Conservation (phyloP, 2,888 invertebrate genomes). For the Ectemnius lituratus region DNA sequence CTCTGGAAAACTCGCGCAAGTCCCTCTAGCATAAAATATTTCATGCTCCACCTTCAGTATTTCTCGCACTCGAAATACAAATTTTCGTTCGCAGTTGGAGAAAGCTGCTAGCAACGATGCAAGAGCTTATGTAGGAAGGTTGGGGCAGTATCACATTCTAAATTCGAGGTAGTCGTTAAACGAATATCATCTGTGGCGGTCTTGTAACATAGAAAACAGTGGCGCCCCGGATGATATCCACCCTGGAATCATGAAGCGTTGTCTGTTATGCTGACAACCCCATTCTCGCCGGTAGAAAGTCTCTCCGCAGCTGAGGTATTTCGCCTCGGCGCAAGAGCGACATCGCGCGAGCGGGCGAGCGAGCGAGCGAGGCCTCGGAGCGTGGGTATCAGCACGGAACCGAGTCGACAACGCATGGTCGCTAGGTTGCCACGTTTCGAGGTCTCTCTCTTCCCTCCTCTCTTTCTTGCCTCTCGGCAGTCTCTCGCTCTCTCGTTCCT, state of each 20-base stretch:
- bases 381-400: slow-evolving; percentile 79
- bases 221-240: slow-evolving; percentile 17
- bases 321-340: slow-evolving; percentile 46
- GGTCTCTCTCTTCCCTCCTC: slow-evolving; percentile 61
- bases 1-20: too few relatives aligned
- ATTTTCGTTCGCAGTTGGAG: too few relatives aligned
- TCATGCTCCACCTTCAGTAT: too few relatives aligned
- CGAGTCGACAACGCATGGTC: slow-evolving; percentile 71
- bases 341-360: slow-evolving; percentile 39
- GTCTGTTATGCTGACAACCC: slow-evolving; percentile 65
- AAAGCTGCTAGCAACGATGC: too few relatives aligned
- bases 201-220: not conserved
- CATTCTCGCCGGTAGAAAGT: slow-evolving; percentile 76
- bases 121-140: too few relatives aligned
- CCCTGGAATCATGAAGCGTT: slow-evolving; percentile 40
- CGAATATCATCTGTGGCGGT: too few relatives aligned
- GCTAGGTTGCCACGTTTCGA: slow-evolving; percentile 77
- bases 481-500: slow-evolving; percentile 41
- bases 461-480: slow-evolving; percentile 28
- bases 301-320: slow-evolving; percentile 66
- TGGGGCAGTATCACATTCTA: too few relatives aligned
- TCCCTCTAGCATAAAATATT: too few relatives aligned
- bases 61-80: too few relatives aligned
- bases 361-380: slow-evolving; percentile 71
- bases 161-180: too few relatives aligned